Evolutionary conservation across 2,888 invertebrate genomes (phyloP), one percentile per base, ranked within the genome.

Genomic region (Galerucella calmariensis): DNA sequence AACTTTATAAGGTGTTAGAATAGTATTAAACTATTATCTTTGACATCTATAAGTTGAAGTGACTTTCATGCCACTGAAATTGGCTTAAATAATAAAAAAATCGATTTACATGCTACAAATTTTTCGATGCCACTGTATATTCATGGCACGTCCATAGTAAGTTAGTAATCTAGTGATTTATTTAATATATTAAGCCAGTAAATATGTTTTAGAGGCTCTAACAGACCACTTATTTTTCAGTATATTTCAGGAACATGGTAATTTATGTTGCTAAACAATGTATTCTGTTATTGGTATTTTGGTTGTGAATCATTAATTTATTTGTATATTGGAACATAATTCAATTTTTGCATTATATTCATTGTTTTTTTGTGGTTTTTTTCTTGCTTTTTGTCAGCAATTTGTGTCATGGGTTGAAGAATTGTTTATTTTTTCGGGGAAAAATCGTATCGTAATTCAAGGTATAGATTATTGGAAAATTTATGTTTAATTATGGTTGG

Each of bases 261-360:
- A 20, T 56, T 56, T 20, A 56, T 56, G 16, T 56, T 20, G 56
- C 6, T 16, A 56, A 56, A 56, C 56, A 56, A 56, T 56, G 56
- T 56, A 51, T n/a, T 51, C n/a, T 1, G 51, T 56, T 56, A 20
- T 56, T n/a, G n/a, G n/a, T n/a, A n/a, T n/a, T n/a, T n/a, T n/a
- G n/a, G n/a, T n/a, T n/a, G 16, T 56, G 56, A 56, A 20, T 56
- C 56, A 56, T 20, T 20, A 20, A 3, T 20, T 20, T 56, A 56
- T 56, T 56, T 56, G 10, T 56, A 56, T 16, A 56, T 56, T 20
- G 16, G 35, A 20, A 56, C 56, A 20, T 20, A 56, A 20, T n/a
- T 53, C 11, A 53, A 14, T 53, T n/a, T 8, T 56, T 20, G 16
- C 20, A 56, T 53, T 56, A 56, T 56, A 5, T 56, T 20, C 16